phyloP scores from a whole-genome alignment of 2,888 invertebrate species.

The Eristalinus sepulchralis region DNA sequence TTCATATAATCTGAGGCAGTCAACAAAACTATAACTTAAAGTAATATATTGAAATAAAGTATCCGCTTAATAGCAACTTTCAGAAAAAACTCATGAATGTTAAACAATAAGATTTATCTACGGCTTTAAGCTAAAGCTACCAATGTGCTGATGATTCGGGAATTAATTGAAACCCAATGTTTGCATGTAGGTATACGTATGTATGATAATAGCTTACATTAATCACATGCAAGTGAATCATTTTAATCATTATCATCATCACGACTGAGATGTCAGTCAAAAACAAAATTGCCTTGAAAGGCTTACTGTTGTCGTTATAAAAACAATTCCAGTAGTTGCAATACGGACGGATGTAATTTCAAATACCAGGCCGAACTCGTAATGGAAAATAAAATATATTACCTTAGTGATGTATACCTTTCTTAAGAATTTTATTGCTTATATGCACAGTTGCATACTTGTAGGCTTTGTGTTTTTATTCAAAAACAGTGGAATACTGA shows the following conservation, averaged over 20 bases:
- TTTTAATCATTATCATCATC: constrained; percentile 15
- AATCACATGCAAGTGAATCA: constrained; percentile 59
- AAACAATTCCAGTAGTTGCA: constrained; percentile 47
- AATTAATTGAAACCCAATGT: constrained; percentile 6
- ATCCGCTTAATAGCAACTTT: neutral
- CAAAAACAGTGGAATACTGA: neutral
- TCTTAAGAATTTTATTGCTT: neutral
- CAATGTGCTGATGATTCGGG: neutral
- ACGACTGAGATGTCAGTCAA: constrained; percentile 3
- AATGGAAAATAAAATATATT: neutral
- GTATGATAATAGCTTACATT: constrained; percentile 33
- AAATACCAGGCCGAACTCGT: neutral
- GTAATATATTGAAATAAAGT: too few species aligned
- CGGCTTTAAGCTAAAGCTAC: neutral
- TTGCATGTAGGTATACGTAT: neutral
- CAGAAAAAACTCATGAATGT: neutral
- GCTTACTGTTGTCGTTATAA: constrained; percentile 48
- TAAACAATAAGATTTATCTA: neutral
- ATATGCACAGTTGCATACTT: constrained; percentile 27
- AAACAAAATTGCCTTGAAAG: constrained; percentile 17
- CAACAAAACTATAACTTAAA: too few species aligned
- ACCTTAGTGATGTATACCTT: neutral
- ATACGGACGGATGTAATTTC: constrained; percentile 33
- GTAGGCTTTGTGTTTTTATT: neutral
- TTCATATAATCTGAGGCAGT: too few species aligned